Percentiles rank a stretch among this genome's conserved stretches.
These are phyloP conservation scores for Phengaris arion DNA, from an alignment of 2,888 invertebrate genomes.

Conservation along the genomic window DNA sequence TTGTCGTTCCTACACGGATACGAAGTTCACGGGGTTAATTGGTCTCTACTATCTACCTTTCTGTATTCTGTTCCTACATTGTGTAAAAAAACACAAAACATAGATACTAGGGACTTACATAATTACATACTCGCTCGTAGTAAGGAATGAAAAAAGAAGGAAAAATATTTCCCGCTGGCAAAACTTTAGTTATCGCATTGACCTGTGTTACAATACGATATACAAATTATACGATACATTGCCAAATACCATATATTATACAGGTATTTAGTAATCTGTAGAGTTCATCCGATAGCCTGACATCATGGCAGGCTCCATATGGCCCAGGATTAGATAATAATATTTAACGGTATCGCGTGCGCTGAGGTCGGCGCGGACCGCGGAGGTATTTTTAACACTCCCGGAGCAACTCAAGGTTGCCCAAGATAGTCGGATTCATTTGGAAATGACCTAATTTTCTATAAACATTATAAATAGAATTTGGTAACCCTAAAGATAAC, in stretches of 20 bases:
- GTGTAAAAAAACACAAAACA: too few species aligned
- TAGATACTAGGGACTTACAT: too few species aligned
- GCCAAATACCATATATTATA: neutral
- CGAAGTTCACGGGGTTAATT: too few species aligned
- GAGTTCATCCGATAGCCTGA: slow-evolving; percentile 21
- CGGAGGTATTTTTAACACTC: slow-evolving; percentile 79
- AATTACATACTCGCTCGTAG: too few species aligned
- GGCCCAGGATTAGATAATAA: slow-evolving; percentile 41
- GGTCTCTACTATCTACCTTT: too few species aligned
- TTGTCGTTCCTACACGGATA: too few species aligned
- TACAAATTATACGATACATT: too few species aligned
- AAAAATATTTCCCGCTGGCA: too few species aligned
- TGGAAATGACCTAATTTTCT: slow-evolving; percentile 76
- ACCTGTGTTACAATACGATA: too few species aligned
- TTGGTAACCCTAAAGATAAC: slow-evolving; percentile 13
- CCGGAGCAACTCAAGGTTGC: slow-evolving; percentile 77
- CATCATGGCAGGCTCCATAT: slow-evolving; percentile 35
- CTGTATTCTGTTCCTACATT: too few species aligned
- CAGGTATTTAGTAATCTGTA: neutral
- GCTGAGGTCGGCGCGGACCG: slow-evolving; percentile 55
- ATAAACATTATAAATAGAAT: slow-evolving; percentile 57
- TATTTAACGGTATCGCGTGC: slow-evolving; percentile 41
- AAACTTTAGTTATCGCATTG: too few species aligned
- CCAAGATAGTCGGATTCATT: slow-evolving; percentile 73
- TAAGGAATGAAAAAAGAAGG: too few species aligned